These are phyloP conservation scores for Xanthia togata DNA, from an alignment of 2,888 invertebrate genomes.

Conservation along the genomic window DNA sequence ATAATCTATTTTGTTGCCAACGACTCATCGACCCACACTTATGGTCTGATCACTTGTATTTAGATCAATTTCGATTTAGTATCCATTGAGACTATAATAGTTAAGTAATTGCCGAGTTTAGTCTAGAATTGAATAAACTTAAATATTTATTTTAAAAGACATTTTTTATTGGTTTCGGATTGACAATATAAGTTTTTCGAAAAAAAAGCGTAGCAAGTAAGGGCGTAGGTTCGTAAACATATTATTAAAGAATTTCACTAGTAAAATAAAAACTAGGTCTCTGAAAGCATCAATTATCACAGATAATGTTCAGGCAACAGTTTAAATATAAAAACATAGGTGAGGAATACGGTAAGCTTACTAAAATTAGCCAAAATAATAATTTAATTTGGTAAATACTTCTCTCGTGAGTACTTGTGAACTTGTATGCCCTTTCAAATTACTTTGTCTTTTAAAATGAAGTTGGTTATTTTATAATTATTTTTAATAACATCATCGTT, in stretches of 20 bases:
- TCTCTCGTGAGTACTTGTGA: background rate
- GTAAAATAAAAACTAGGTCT: background rate
- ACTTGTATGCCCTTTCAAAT: background rate
- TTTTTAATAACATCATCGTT: conserved; percentile 6
- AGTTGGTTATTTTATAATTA: background rate
- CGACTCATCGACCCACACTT: conserved; percentile 51
- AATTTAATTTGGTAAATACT: background rate
- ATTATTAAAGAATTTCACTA: background rate
- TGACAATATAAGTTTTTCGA: background rate
- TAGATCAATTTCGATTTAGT: conserved; percentile 55
- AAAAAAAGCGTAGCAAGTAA: background rate
- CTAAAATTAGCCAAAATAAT: background rate
- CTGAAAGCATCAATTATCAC: background rate
- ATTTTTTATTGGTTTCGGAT: conserved; percentile 14
- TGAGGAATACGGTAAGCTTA: background rate
- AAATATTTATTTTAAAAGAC: background rate
- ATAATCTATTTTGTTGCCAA: conserved; percentile 13
- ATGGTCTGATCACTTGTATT: conserved; percentile 56
- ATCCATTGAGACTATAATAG: conserved; percentile 1
- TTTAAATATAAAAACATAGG: background rate
- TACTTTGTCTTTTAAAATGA: conserved; percentile 13
- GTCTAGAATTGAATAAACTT: conserved; percentile 14
- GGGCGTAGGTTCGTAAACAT: background rate
- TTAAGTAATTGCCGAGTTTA: background rate
- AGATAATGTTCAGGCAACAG: background rate